Base-by-base conservation (phyloP, 1,140 invertebrate genomes). In the Stenopsyche tienmushanensis region DNA sequence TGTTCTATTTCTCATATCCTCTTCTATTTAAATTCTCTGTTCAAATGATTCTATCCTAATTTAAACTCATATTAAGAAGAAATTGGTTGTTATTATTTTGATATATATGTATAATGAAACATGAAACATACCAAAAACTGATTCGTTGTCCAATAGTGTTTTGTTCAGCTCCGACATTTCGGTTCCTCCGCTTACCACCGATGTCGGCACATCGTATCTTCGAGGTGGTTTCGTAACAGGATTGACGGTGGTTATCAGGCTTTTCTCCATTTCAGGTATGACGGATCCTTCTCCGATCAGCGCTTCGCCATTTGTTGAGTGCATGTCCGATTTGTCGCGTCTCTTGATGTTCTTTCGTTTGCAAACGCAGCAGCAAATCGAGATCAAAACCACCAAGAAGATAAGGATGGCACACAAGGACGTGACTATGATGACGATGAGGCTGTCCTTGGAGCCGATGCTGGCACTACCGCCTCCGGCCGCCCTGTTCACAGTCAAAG, bases 91-190 rank as follows among this genome's bases (percentile, higher is more conserved):
- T 45, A 8, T 8, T 17, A 8, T 45, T n/a, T 52, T 24, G n/a
- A n/a, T 25, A 24, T 52, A 24, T 1, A 52, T 15, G 1, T 1
- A 50, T 21, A 52, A 13, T 52, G 13, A 1, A 25, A 25, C 13
- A 52, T 1, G 2, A 17, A 34, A 57, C 86, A 86, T 80, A 90
- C 89, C 86, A 70, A 86, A 89, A 65, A 87, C 83, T 59, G 87
- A 89, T 71, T 85, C 84, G 72, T 78, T 81, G 76, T 91, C 90
- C 62, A 92, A 82, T 25, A 92, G 78, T 41, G 87, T 91, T 70
- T 88, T 86, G 73, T 91, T 91, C 21, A 90, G 81, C 74, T 91
- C 90, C 17, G 88, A 89, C 74, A 90, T 86, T 76, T 92, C 90
- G 0, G 89, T 90, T 3, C 84, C 86, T 39, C 84, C 83, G 54